These are phyloP conservation scores for Arizona elegans DNA, from an alignment of 2,113 vertebrate species.

Conservation along the genomic window DNA sequence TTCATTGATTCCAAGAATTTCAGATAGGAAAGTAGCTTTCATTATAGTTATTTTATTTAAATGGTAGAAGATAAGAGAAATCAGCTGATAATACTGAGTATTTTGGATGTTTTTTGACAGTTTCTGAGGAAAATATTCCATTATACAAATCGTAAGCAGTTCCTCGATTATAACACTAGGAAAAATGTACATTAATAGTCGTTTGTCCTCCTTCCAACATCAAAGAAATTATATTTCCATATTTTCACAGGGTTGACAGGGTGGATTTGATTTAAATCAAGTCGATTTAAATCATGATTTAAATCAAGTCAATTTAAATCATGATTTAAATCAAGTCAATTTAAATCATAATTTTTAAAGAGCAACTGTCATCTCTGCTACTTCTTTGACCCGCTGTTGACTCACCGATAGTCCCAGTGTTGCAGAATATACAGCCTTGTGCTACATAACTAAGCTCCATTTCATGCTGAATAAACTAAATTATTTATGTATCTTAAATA, in stretches of 20 bases:
- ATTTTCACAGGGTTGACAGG: neutral
- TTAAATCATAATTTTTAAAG: too few relatives aligned
- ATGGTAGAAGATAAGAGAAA: neutral
- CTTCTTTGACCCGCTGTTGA: too few relatives aligned
- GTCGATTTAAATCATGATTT: too few relatives aligned
- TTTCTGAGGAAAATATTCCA: neutral
- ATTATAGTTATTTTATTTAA: neutral
- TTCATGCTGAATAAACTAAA: too few relatives aligned
- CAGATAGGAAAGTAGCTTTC: neutral
- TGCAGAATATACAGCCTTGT: too few relatives aligned
- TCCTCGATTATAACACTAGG: neutral
- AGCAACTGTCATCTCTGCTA: too few relatives aligned
- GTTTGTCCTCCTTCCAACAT: neutral
- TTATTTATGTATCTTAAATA: too few relatives aligned
- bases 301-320: too few relatives aligned
- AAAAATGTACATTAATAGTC: fast-evolving
- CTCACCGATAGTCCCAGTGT: too few relatives aligned
- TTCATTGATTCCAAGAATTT: neutral
- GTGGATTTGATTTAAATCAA: too few relatives aligned
- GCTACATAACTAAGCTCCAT: too few relatives aligned
- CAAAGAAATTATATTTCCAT: neutral
- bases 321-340: too few relatives aligned
- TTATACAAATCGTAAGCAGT: neutral
- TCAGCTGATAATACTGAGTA: neutral
- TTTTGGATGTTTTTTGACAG: neutral